Evolutionary conservation across 2,888 invertebrate species (phyloP), one percentile per base, ranked within the genome.

Genomic region (Elgonia sp.): DNA sequence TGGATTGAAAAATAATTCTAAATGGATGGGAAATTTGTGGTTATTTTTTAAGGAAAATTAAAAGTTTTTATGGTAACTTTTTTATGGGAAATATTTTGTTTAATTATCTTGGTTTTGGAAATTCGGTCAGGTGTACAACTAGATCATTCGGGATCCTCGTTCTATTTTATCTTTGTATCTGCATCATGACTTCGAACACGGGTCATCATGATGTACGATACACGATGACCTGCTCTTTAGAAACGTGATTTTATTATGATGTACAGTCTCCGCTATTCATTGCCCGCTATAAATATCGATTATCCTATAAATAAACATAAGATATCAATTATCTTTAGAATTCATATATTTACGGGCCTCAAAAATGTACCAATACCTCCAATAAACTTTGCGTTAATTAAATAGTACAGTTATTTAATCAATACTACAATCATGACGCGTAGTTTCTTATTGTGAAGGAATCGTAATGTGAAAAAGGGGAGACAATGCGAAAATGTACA

Each of bases 81-180:
- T n/a, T n/a, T n/a, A n/a, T 29, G 3, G 5, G 5, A 1, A 29
- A 29, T 29, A 3, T 29, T 29, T 29, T 57, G 55, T 57, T 57
- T 57, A 57, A 20, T 20, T 29, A 29, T 29, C 3, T 29, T 29
- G 1, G 5, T 29, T 91, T 91, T 90, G 89, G 91, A 93, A 93
- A 93, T 92, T 92, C 93, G 93, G 93, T 93, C 93, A 94, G 93
- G 93, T 93, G 93, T 92, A 90, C 92, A 93, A 93, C 92, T 93
- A 92, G 93, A 93, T 93, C 93, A 93, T 84, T 89, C 89, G 76
- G 18, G 81, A 83, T 70, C 65, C 83, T 72, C 83, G 82, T 85
- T 86, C 63, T 69, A 75, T 87, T 88, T 60, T 89, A 90, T 90
- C 90, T 84, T 85, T 83, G 76, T 63, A 90, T 90, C 90, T 91